Base-by-base conservation (phyloP, 2,113 vertebrate genomes). In the Epinephelus lanceolatus region DNA sequence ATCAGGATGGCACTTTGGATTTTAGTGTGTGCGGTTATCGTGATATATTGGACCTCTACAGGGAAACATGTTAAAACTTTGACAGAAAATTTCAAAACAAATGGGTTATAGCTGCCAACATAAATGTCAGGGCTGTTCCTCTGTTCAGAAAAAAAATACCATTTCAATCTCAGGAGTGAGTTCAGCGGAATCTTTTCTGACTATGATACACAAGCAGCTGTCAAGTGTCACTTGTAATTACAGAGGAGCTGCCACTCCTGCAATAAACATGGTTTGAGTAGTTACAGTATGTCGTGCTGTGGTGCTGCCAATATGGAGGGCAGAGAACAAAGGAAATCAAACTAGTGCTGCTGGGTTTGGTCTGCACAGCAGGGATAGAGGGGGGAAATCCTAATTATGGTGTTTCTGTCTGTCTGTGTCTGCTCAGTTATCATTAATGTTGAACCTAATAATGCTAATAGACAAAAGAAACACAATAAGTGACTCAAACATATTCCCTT, bases 181-280 rank as follows among this genome's bases (percentile, higher is more conserved):
- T 25, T 63, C 56, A 33, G 65, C 65, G 19, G 13, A 53, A 21
- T 25, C 57, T 7, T 30, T 27, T 30, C 23, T 66, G 45, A 45
- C 74, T 72, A 0, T 4, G 59, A 60, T 61, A 66, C 59, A 66
- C 70, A 40, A 76, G 80, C 59, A 66, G 66, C 66, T 68, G 71
- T 67, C 76, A 72, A 40, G 73, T 70, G 73, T 78, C 56, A 23
- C 30, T 2, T 53, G 49, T 78, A 66, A 81, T 84, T 78, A 74
- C 63, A 65, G 81, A 69, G 57, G 42, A 52, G 56, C 60, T 7
- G 55, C 33, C 56, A 23, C 14, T 80, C 51, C 27, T 40, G 67
- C 47, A 42, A 27, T 51, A 75, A 69, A 47, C 52, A 17, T 0
- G 49, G 30, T 60, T 17, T 52, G 52, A 76, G 40, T 25, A 10